Base-by-base conservation (phyloP, 2,113 vertebrate genomes). In the Pteruthius melanotis region DNA sequence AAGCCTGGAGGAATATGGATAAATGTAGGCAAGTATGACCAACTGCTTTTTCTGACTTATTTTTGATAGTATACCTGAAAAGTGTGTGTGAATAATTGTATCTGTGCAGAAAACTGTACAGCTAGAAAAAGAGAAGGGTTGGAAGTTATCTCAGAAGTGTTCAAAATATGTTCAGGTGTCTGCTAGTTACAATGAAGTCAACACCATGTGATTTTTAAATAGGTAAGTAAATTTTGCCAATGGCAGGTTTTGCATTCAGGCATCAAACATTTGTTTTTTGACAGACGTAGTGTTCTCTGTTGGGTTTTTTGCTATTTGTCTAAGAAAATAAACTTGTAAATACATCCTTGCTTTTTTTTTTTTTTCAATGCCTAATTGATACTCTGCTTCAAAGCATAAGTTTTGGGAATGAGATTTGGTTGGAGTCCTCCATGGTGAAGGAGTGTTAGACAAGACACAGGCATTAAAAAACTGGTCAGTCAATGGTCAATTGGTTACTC, bases 1-100 rank as follows among this genome's bases (percentile, higher is more conserved):
- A 99, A 99, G 90, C 99, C 99, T 74, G 99, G 99, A 91, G 99
- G 99, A 89, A 98, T 99, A 93, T 99, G 99, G 99, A 99, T 99
- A 97, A 99, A 99, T 97, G 97, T 99, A 97, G 99, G 99, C 99
- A 97, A 99, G 98, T 97, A 86, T 86, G 85, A 96, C 94, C 71
- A 80, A 8, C 33, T 5, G 31, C 97, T 96, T 12, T 84, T 96
- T 17, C 52, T 45, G 15, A 35, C 15, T 83, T 77, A 15, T 0
- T 12, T 90, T 86, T 82, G 15, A 33, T 63, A 7, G 5, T 20
- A 0, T 82, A 28, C 13, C 50, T 72, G 4, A 44, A 66, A 79
- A 50, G 5, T 57, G 3, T 28, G 7, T 35, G 40, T 19, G 21
- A 15, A 19, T 82, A 10, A 60, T 42, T 20, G 14, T 45, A 6